phyloP scores from a whole-genome alignment of 1,140 invertebrate species.

The Stegodyphus mimosarum region DNA sequence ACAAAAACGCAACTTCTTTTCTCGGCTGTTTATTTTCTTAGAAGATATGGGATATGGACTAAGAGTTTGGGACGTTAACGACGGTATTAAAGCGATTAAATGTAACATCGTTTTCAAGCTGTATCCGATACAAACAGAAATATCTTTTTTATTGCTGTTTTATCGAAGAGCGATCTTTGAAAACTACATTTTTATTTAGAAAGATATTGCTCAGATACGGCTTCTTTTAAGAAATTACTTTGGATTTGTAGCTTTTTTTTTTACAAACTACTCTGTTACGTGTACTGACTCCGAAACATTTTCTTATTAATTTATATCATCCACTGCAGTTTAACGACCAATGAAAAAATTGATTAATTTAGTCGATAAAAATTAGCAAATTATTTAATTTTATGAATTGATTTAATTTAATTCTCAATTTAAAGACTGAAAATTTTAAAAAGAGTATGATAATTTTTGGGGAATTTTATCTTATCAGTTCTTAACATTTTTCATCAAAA shows the following conservation, averaged over 20 bases:
- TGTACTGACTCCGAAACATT: too few species aligned
- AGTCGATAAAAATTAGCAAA: too few species aligned
- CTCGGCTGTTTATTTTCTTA: conserved; percentile 26
- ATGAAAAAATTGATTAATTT: too few species aligned
- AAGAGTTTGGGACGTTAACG: conserved; percentile 34
- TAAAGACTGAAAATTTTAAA: too few species aligned
- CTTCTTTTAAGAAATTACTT: background rate
- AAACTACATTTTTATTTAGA: background rate
- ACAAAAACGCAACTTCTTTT: conserved; percentile 16
- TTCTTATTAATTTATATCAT: too few species aligned
- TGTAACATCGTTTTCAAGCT: conserved; percentile 9
- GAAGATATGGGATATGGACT: conserved; percentile 24
- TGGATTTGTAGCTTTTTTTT: background rate
- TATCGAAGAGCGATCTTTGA: background rate
- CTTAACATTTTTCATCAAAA: too few species aligned
- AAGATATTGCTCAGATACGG: background rate
- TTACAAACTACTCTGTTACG: too few species aligned
- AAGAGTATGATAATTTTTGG: too few species aligned
- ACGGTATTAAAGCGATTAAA: conserved; percentile 40
- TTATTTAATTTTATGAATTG: too few species aligned
- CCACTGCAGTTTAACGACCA: too few species aligned
- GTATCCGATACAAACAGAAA: background rate
- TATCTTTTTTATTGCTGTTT: background rate
- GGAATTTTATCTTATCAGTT: too few species aligned
- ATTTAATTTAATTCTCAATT: too few species aligned